Conservation (phyloP, 1,140 invertebrate genomes). For the Nomia melanderi region DNA sequence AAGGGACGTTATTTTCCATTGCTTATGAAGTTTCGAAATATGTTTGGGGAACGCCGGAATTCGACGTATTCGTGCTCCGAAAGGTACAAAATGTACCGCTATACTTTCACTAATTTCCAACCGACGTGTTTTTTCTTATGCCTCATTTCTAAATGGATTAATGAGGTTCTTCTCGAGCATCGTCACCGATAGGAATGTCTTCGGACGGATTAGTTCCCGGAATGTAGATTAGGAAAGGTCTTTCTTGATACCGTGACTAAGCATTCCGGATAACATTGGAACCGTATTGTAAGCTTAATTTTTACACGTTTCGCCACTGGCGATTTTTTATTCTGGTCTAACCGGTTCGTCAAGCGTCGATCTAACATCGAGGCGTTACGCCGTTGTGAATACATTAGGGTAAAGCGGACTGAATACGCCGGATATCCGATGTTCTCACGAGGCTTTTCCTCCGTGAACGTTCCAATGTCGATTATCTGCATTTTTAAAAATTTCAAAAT, state of each 20-base stretch:
- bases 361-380: conserved; percentile 39
- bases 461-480: conserved; percentile 2
- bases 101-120: conserved; percentile 63
- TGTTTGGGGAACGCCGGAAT: conserved; percentile 36
- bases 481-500: background rate
- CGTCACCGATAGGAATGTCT: background rate
- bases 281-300: background rate
- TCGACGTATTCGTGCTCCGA: conserved; percentile 14
- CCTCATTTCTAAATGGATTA: background rate
- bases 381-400: conserved; percentile 43
- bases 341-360: background rate
- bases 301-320: no score
- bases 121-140: background rate
- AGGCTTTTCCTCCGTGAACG: conserved; percentile 31
- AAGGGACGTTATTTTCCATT: background rate
- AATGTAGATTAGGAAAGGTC: no score
- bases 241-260: no score
- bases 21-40: conserved; percentile 46
- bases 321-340: background rate
- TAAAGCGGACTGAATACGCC: conserved; percentile 54
- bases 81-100: conserved; percentile 36
- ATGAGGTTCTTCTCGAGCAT: background rate
- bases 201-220: background rate
- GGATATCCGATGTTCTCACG: conserved; percentile 63
- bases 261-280: no score